Conservation (phyloP, 2,888 invertebrate genomes). For the Sabatieria punctata region DNA sequence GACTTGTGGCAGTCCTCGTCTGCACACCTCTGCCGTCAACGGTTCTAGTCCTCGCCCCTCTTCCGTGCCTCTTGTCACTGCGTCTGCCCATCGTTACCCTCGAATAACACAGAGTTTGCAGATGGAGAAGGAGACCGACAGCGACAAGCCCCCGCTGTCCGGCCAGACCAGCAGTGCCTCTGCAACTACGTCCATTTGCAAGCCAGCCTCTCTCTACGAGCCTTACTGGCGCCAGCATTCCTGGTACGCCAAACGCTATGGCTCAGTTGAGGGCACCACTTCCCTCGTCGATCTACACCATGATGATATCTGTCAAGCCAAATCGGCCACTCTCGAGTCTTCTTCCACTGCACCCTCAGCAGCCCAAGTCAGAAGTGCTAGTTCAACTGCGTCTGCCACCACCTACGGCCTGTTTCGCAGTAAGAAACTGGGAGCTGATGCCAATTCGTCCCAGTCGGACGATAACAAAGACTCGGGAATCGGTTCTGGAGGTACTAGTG, state of each 20-base stretch:
- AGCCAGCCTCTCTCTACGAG: conserved; percentile 2
- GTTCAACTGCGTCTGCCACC: background rate
- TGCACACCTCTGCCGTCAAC: background rate
- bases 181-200: background rate
- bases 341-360: background rate
- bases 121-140: background rate
- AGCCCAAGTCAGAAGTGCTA: background rate
- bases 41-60: background rate
- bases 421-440: background rate
- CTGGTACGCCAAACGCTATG: background rate
- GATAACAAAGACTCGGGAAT: too few species aligned
- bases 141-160: background rate
- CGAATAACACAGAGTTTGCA: background rate
- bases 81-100: background rate
- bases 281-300: background rate
- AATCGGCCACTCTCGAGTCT: background rate
- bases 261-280: background rate
- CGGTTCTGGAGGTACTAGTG: background rate
- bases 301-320: background rate
- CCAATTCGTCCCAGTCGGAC: too few species aligned
- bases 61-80: background rate
- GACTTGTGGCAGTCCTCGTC: background rate
- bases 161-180: background rate
- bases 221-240: conserved; percentile 6
- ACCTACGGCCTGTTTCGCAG: background rate